Base-by-base conservation (phyloP, 37 sponge, comb jelly and placozoan genomes). In the Halichondria panicea region DNA sequence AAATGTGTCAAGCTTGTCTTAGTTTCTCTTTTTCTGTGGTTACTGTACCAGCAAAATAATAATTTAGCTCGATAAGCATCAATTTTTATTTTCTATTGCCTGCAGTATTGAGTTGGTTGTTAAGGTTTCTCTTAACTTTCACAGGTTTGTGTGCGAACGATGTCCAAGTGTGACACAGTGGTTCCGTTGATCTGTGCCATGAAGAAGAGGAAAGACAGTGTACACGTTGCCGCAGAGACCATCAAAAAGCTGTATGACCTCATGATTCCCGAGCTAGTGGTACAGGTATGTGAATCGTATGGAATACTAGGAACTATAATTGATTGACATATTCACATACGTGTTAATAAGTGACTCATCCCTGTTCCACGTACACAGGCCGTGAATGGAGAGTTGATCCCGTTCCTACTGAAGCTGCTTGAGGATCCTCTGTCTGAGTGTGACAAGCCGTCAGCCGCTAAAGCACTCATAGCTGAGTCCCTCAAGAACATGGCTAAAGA, bases 401-500 rank as follows among this genome's bases (percentile, higher is more conserved):
- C 78, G 48, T 95, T 83, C 65, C 84, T 98, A 0, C 88, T 98
- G 27, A 67, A 72, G 28, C 82, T 98, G 45, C 74, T 98, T 79
- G 94, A 95, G 70, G 72, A 81, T 36, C 67, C 82, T 21, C 78
- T 96, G 3, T 70, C 72, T 0, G 88, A 79, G 34, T 75, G 93
- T 72, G 95, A 95, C 64, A 95, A 90, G 48, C 89, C 96, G 0
- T 58, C 92, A n/a, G 89, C 99, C 50, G 88, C 96, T n/a, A 98
- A 98, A 74, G 99, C 99, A 8, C 78, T 92, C 76, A 92, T 98
- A 5, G 96, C 96, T 0, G 93, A 93, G 70, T 74, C 89, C 13
- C 94, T 98, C 60, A 98, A 98, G 63, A 80, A 88, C 33, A 98
- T 98, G 99, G 68, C 65, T 18, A 90, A 86, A 54, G 99, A 98